A percentile compares a stretch with the other conserved stretches of the same genome.
Conservation (phyloP, 2,113 vertebrate species). For the Nycticebus coucang region DNA sequence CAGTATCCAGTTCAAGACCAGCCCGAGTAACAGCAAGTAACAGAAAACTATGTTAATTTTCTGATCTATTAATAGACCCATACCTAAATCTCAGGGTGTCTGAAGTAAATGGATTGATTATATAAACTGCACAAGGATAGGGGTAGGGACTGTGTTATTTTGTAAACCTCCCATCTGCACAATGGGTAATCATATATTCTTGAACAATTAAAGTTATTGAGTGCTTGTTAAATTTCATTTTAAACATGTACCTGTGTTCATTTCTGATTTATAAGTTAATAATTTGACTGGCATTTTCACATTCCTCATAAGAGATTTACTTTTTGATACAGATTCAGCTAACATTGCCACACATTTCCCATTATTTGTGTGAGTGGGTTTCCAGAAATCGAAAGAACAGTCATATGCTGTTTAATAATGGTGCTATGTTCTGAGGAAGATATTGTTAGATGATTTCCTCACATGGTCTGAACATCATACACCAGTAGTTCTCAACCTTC, state of each 20-base stretch:
- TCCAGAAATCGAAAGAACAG: not conserved
- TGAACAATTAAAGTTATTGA: slow-evolving; percentile 14
- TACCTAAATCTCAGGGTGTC: not conserved
- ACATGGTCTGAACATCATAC: not conserved
- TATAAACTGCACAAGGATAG: not conserved
- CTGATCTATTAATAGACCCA: not conserved
- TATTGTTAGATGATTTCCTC: not conserved
- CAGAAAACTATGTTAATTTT: not conserved
- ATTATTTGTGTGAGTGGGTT: not conserved
- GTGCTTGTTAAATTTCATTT: slow-evolving; percentile 45
- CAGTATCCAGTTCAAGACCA: too few species aligned
- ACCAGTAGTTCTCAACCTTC: too few species aligned
- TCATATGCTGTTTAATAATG: not conserved
- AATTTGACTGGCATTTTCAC: not conserved
- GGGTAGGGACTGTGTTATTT: not conserved
- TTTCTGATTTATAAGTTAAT: not conserved
- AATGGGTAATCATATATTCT: not conserved
- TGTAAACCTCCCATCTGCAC: not conserved
- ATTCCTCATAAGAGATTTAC: not conserved
- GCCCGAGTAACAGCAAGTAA: too few species aligned
- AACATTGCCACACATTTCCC: not conserved
- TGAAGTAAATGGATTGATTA: not conserved
- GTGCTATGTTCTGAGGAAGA: not conserved
- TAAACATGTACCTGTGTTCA: not conserved
- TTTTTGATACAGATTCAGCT: slow-evolving; percentile 30